Evolutionary conservation across 2,888 invertebrate genomes (phyloP).

Genomic region (Leucophora obtusa): DNA sequence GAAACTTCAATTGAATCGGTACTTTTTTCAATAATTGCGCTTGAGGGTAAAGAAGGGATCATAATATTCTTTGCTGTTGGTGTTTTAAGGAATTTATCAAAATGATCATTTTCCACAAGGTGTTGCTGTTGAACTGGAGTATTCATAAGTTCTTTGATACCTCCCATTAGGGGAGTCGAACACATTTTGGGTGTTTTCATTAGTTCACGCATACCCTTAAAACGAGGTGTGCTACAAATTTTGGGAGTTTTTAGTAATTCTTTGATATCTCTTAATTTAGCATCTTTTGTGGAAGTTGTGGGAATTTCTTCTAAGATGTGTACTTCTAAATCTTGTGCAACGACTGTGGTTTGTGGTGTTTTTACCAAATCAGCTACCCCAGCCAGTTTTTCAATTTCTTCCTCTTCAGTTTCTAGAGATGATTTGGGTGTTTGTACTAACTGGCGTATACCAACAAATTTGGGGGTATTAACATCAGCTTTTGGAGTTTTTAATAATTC

Average conservation of each 20-base stretch:
- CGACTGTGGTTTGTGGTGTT: slow-evolving; percentile 65
- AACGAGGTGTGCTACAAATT: slow-evolving; percentile 65
- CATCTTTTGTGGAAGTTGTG: slow-evolving; percentile 22
- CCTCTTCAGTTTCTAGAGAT: slow-evolving; percentile 32
- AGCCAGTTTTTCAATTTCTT: slow-evolving; percentile 53
- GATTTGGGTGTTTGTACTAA: slow-evolving; percentile 66
- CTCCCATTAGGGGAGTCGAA: slow-evolving; percentile 30
- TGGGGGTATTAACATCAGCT: slow-evolving; percentile 59
- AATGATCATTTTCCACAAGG: slow-evolving; percentile 52
- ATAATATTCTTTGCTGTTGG: slow-evolving; percentile 74
- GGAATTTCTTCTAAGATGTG: slow-evolving; percentile 3
- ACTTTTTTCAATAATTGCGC: slow-evolving; percentile 70
- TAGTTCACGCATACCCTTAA: slow-evolving; percentile 68
- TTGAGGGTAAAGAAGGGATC: slow-evolving; percentile 74
- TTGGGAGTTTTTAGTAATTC: slow-evolving; percentile 71
- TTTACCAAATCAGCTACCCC: slow-evolving; percentile 70
- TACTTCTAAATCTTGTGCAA: not conserved
- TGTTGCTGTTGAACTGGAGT: slow-evolving; percentile 5
- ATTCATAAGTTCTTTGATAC: slow-evolving; percentile 34
- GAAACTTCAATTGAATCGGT: slow-evolving; percentile 66
- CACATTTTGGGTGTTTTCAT: slow-evolving; percentile 62
- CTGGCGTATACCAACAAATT: slow-evolving; percentile 63
- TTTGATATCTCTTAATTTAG: slow-evolving; percentile 65
- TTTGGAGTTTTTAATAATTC: slow-evolving; percentile 65
- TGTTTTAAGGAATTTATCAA: slow-evolving; percentile 73